phyloP scores from a whole-genome alignment of 2,113 vertebrate genomes.

The Dolichallabes microphthalmus region DNA sequence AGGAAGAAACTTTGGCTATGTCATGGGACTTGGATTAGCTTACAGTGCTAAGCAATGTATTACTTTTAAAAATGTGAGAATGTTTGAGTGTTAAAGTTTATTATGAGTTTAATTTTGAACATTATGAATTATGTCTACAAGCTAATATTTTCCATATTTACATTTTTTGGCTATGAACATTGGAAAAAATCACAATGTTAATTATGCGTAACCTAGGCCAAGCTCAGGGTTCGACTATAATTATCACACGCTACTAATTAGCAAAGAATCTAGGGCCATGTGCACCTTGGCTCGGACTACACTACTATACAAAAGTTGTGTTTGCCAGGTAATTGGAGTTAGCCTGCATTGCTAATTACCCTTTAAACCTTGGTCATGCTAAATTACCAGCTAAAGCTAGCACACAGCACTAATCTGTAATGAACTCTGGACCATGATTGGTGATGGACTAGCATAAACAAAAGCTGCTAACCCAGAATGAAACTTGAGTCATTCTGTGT shows the following conservation, averaged over 20 bases:
- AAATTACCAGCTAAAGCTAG: not conserved
- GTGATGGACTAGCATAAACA: constrained; percentile 8
- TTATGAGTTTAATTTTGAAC: not conserved
- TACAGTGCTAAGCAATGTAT: not conserved
- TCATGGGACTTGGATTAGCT: constrained; percentile 2
- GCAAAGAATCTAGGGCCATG: not conserved
- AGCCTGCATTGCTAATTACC: not conserved
- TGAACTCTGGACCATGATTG: not conserved
- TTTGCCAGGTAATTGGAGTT: not conserved
- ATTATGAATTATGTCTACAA: not conserved
- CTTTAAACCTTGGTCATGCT: constrained; percentile 11
- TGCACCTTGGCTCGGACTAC: not conserved
- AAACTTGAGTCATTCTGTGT: not conserved
- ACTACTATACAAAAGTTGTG: not conserved
- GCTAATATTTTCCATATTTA: not conserved
- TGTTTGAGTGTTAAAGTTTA: not conserved
- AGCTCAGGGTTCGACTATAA: not conserved
- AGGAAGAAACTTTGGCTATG: not conserved
- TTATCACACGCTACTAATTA: constrained; percentile 3
- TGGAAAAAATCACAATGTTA: not conserved
- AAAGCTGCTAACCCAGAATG: not conserved
- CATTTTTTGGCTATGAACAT: not conserved
- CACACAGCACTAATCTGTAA: not conserved
- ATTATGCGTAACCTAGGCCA: not conserved
- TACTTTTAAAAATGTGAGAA: not conserved